phyloP scores from a whole-genome alignment of 2,113 vertebrate species.

The Cathartes aura region DNA sequence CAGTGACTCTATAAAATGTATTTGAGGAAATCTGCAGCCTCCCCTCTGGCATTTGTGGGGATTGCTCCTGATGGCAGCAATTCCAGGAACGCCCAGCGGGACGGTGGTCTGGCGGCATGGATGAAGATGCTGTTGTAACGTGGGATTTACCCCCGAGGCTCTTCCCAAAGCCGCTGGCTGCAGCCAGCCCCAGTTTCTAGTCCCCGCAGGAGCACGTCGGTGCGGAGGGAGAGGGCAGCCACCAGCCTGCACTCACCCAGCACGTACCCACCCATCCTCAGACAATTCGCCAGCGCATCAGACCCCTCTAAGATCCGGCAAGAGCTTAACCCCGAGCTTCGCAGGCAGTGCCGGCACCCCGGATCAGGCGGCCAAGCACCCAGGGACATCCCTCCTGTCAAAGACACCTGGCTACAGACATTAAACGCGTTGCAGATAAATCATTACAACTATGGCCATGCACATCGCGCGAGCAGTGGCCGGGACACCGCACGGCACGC shows the following conservation, averaged over 20 bases:
- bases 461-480: fast-evolving
- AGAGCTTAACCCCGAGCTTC: fast-evolving
- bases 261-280: background rate
- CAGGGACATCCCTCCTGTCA: background rate
- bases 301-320: background rate
- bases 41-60: background rate
- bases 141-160: fast-evolving
- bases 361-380: background rate
- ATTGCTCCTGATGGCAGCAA: background rate
- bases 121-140: background rate
- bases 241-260: background rate
- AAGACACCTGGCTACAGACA: background rate
- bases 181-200: background rate
- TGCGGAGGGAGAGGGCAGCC: background rate
- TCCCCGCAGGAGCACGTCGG: background rate
- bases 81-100: fast-evolving
- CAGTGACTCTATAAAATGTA: background rate
- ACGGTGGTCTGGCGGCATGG: background rate
- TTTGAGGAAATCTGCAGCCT: background rate
- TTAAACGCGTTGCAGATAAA: background rate
- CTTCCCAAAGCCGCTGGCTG: background rate
- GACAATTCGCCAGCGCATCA: fast-evolving
- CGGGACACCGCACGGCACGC: fast-evolving
- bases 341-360: background rate
- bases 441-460: fast-evolving